A percentile compares a stretch with the other conserved stretches of the same genome.
These are phyloP conservation scores for Coenobita brevimanus DNA, from an alignment of 1,140 invertebrate species.

Conservation along the genomic window DNA sequence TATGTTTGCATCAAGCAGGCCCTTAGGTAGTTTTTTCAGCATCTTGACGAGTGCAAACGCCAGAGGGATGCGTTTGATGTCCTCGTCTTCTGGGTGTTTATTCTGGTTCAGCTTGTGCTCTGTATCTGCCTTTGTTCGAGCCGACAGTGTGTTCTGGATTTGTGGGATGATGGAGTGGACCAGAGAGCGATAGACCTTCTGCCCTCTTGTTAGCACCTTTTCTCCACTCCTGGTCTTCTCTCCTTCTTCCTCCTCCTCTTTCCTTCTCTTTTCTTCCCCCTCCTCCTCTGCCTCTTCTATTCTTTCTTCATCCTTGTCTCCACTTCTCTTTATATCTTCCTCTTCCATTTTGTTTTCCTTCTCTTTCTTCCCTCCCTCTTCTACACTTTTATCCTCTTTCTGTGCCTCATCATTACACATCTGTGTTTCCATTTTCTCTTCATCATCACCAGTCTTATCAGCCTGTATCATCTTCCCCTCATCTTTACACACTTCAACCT, in stretches of 20 bases:
- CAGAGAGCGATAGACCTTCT: conserved; percentile 80
- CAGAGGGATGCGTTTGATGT: conserved; percentile 91
- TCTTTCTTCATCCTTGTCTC: neutral
- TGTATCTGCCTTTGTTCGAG: conserved; percentile 81
- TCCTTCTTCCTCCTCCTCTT: neutral
- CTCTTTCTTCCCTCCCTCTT: neutral
- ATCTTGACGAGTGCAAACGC: conserved; percentile 94
- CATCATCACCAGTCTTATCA: conserved; percentile 3
- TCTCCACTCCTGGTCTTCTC: neutral
- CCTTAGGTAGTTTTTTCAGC: conserved; percentile 87
- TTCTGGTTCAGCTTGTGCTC: conserved; percentile 87
- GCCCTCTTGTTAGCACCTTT: conserved; percentile 39
- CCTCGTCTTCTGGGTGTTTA: conserved; percentile 82
- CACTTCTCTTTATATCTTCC: too few relatives aligned
- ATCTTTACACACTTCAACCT: conserved; percentile 70
- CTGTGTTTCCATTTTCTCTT: neutral
- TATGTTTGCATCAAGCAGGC: conserved; percentile 72
- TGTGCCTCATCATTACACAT: too few relatives aligned
- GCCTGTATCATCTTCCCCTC: neutral
- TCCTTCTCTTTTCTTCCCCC: neutral
- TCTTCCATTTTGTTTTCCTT: conserved; percentile 38
- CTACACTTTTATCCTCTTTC: neutral
- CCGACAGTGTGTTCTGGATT: conserved; percentile 79
- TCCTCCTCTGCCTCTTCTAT: neutral
- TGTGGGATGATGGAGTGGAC: conserved; percentile 79